A percentile compares a stretch with the other conserved stretches of the same genome.
phyloP scores from a whole-genome alignment of 2,888 invertebrate genomes.

The Morinoia aosen region DNA sequence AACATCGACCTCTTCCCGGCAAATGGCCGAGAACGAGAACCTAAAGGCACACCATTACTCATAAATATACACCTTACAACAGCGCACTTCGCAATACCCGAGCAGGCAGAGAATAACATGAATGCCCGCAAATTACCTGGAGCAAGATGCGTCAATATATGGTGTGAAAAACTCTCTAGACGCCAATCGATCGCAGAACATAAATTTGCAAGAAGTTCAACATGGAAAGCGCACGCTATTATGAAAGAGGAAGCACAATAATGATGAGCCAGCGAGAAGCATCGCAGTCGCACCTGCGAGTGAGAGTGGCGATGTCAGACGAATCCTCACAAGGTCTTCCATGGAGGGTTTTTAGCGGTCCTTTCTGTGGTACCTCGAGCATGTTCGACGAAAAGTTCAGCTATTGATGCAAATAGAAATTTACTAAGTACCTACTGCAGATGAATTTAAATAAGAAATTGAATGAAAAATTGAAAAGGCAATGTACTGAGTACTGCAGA shows the following conservation, averaged over 20 bases:
- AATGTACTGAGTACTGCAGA: too few relatives aligned
- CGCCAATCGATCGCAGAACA: background rate
- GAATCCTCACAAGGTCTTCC: background rate
- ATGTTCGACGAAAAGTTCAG: background rate
- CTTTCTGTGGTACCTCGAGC: background rate
- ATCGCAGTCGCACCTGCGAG: background rate
- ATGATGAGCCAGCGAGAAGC: background rate
- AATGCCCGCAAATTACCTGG: background rate
- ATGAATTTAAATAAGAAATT: background rate
- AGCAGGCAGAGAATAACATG: background rate
- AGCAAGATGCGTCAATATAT: background rate
- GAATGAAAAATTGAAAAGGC: background rate
- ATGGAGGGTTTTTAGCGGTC: background rate
- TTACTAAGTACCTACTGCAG: background rate
- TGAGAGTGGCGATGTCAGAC: background rate
- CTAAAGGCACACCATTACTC: background rate
- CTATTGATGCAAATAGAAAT: background rate
- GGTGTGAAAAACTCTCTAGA: background rate
- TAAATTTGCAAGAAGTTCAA: background rate
- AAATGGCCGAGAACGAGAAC: background rate
- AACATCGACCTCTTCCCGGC: background rate
- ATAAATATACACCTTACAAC: background rate
- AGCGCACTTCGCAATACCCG: background rate
- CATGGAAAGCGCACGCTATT: background rate
- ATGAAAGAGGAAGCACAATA: background rate